phyloP scores from a whole-genome alignment of 2,888 invertebrate genomes.

The Tachina fera region DNA sequence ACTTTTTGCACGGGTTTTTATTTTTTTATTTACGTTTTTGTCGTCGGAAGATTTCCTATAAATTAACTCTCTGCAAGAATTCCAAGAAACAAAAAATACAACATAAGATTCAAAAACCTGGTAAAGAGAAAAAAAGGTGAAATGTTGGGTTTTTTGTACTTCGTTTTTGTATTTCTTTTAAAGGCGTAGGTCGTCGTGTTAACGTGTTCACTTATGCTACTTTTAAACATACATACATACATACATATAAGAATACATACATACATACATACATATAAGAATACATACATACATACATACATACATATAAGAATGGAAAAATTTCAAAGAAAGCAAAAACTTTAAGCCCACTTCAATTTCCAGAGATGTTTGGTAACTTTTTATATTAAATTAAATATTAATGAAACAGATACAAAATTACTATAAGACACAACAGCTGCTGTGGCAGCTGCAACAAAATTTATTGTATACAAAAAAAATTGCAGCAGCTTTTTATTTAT shows the following conservation, averaged over 20 bases:
- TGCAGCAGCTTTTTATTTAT: slow-evolving; percentile 21
- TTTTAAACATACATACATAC: too few relatives aligned
- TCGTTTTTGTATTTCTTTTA: slow-evolving; percentile 29
- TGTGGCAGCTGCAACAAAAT: slow-evolving; percentile 54
- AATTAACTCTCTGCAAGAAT: neutral
- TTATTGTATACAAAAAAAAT: neutral
- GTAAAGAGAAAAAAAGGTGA: slow-evolving; percentile 39
- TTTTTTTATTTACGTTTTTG: neutral
- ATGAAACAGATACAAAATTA: slow-evolving; percentile 31
- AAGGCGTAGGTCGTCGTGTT: slow-evolving; percentile 66
- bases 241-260: neutral
- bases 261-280: too few relatives aligned
- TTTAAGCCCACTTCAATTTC: slow-evolving; percentile 63
- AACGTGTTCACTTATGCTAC: slow-evolving; percentile 59
- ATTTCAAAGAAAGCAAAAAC: slow-evolving; percentile 39
- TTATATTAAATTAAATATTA: slow-evolving; percentile 24
- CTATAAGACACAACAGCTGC: slow-evolving; percentile 26
- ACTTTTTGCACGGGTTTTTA: neutral
- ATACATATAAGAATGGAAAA: slow-evolving; percentile 6
- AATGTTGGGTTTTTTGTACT: slow-evolving; percentile 31
- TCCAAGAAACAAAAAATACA: slow-evolving; percentile 9
- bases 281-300: too few relatives aligned
- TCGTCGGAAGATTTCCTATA: slow-evolving; percentile 8
- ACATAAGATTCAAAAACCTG: neutral
- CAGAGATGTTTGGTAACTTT: slow-evolving; percentile 55